Percentiles rank a stretch among this genome's conserved stretches.
These are phyloP conservation scores for Macroglossus sobrinus DNA, from an alignment of 2,113 vertebrate genomes.

Conservation along the genomic window DNA sequence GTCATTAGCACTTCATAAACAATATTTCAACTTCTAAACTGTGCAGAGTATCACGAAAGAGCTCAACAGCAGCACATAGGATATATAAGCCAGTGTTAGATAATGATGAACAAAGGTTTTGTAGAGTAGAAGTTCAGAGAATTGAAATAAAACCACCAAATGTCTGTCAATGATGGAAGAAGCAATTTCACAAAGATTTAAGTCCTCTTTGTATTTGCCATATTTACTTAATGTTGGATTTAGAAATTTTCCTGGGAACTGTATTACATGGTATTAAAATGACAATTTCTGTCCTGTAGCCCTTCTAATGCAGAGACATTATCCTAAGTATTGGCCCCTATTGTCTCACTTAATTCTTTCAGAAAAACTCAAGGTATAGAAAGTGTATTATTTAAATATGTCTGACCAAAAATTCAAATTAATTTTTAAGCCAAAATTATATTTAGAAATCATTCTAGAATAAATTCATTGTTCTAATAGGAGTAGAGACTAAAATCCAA, in stretches of 20 bases:
- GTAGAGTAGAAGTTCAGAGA: background rate
- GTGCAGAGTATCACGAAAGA: background rate
- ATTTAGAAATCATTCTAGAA: background rate
- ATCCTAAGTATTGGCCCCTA: background rate
- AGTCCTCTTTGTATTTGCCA: background rate
- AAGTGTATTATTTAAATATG: background rate
- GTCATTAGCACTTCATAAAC: background rate
- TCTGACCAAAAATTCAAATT: background rate
- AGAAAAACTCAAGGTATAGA: background rate
- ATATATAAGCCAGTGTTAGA: background rate
- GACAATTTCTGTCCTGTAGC: background rate
- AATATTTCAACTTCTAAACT: background rate
- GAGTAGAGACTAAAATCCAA: background rate
- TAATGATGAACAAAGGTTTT: background rate
- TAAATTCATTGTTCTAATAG: background rate
- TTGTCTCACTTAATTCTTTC: background rate
- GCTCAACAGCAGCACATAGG: background rate
- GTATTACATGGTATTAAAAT: background rate
- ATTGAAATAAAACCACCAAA: background rate
- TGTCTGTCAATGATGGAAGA: background rate
- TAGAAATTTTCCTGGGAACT: background rate
- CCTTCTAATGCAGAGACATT: background rate
- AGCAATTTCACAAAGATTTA: background rate
- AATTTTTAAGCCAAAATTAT: slow-evolving; percentile 1
- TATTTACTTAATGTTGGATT: background rate